A percentile compares a stretch with the other conserved stretches of the same genome.
phyloP scores from a whole-genome alignment of 2,797 vertebrate species.

The Spea hammondii region DNA sequence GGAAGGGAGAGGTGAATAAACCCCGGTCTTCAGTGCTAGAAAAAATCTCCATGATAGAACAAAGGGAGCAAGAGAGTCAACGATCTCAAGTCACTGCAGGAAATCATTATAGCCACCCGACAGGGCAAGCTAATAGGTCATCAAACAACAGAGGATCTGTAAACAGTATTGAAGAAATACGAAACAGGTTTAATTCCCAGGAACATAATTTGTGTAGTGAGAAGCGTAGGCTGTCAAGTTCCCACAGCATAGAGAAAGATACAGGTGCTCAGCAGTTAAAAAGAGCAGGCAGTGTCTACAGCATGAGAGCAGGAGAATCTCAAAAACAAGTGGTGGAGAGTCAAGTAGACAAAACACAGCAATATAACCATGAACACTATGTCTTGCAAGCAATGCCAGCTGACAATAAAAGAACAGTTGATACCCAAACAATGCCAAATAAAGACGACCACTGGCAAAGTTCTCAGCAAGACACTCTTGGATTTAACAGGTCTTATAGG shows the following conservation, averaged over 20 bases:
- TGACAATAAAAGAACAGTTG: conserved; percentile 44
- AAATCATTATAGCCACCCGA: conserved; percentile 52
- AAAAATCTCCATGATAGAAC: conserved; percentile 88
- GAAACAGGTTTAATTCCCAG: conserved; percentile 63
- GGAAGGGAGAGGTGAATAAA: conserved; percentile 59
- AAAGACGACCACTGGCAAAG: conserved; percentile 65
- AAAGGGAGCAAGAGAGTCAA: conserved; percentile 71
- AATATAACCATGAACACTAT: conserved; percentile 37
- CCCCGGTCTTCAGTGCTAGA: conserved; percentile 83
- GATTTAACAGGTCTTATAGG: conserved; percentile 77
- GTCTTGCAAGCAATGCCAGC: conserved; percentile 22
- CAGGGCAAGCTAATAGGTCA: conserved; percentile 50
- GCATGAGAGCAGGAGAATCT: conserved; percentile 56
- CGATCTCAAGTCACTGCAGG: conserved; percentile 61
- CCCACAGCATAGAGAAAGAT: conserved; percentile 12
- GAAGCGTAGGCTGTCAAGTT: conserved; percentile 41
- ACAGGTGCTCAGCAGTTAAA: conserved; percentile 32
- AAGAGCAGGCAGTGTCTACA: conserved; percentile 19
- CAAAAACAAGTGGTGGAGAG: conserved; percentile 61
- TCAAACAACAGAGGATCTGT: conserved; percentile 43
- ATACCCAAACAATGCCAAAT: conserved; percentile 59
- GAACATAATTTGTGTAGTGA: conserved; percentile 51
- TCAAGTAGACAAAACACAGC: conserved; percentile 30
- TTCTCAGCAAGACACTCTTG: conserved; percentile 60
- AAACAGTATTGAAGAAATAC: conserved; percentile 69